A percentile compares a stretch with the other conserved stretches of the same genome.
Evolutionary conservation across 1,140 invertebrate genomes (phyloP).

Genomic region (Neodiprion virginianus): DNA sequence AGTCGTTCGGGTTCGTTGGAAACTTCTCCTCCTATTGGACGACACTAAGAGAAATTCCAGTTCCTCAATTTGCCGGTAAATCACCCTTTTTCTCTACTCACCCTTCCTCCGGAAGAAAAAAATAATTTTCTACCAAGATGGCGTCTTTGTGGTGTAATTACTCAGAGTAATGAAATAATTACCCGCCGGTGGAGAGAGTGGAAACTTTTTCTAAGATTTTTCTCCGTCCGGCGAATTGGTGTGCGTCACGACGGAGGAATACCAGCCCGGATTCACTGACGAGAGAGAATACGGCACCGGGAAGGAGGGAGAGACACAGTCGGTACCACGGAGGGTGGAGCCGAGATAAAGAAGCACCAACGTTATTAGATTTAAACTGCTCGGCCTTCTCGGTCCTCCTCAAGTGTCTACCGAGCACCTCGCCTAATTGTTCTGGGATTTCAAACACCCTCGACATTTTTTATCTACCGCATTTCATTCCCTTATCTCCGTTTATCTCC

Average conservation of each 20-base stretch:
- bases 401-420: background rate
- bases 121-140: background rate
- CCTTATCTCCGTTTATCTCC: conserved; percentile 5
- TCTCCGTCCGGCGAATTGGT: background rate
- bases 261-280: too few relatives aligned
- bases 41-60: too few relatives aligned
- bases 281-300: too few relatives aligned
- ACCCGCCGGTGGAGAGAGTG: background rate
- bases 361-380: conserved; percentile 7
- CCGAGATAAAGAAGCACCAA: conserved; percentile 6
- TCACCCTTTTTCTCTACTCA: too few relatives aligned
- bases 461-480: background rate
- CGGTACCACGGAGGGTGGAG: background rate
- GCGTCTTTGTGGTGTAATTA: background rate
- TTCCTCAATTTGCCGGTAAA: too few relatives aligned
- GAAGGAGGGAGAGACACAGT: background rate
- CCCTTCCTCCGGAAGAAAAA: too few relatives aligned
- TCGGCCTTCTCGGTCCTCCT: conserved; percentile 1
- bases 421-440: conserved; percentile 7
- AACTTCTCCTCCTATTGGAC: too few relatives aligned
- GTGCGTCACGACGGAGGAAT: background rate
- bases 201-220: conserved; percentile 6
- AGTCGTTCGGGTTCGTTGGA: too few relatives aligned
- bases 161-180: conserved; percentile 4
- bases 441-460: background rate